Base-by-base conservation (phyloP, 2,888 invertebrate species). In the Eupithecia pulchellata region DNA sequence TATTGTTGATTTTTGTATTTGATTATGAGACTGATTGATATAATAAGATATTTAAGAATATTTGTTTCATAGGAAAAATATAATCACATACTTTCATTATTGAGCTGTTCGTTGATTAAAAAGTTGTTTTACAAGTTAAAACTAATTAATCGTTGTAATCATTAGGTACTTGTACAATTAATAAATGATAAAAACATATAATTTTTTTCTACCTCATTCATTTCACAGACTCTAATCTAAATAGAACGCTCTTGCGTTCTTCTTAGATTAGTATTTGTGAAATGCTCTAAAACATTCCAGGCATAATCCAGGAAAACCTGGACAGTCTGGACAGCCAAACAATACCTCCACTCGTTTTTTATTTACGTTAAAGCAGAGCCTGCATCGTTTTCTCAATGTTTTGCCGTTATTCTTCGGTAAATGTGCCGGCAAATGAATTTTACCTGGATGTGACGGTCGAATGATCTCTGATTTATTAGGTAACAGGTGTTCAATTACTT, bases 281-380 rank as follows among this genome's bases (percentile, higher is more conserved):
- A 64, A 52, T 25, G 58, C 47, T 60, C 73, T 66, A 64, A 75
- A 75, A 67, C 75, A 75, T 67, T 73, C 66, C 63, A 73, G 60
- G 62, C 76, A 76, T 64, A 74, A 63, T n/a, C 76, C 76, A 36
- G 76, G 76, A 63, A 74, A 74, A 32, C 74, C 74, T n/a, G 70
- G 72, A 62, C 76, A 76, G 32, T 76, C 74, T 13, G 70, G 72
- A 58, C 76, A 76, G 30, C 72, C 76, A 73, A 67, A 74, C 29
- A 69, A 67, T 65, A 65, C 65, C 30, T 67, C 68, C n/a, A 75
- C 73, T 63, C 71, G 66, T 67, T 58, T 74, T 74, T 74, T 69
- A 17, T 42, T 14, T 17, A 55, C 61, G 29, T 74, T 71, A 65
- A 66, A 71, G 60, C 74, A 74, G n/a, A 69, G 68, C 58, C 69